phyloP scores from a whole-genome alignment of 2,113 vertebrate genomes.

The Oenanthe melanoleuca region DNA sequence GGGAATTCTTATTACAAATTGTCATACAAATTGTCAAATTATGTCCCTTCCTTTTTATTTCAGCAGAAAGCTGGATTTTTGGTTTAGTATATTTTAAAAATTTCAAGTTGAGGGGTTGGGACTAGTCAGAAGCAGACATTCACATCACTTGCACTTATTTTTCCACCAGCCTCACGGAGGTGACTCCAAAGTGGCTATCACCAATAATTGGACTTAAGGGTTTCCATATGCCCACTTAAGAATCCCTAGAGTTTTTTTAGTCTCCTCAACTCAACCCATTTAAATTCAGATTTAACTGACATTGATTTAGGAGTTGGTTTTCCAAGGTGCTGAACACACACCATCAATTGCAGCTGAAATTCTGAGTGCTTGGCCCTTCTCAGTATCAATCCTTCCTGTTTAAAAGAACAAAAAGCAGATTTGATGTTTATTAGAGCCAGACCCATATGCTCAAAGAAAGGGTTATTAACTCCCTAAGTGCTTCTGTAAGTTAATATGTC shows the following conservation, averaged over 20 bases:
- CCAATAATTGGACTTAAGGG: background rate
- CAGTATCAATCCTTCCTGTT: background rate
- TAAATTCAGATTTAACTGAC: slow-evolving; percentile 1
- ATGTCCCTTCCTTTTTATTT: background rate
- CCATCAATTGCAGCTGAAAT: background rate
- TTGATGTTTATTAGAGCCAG: slow-evolving; percentile 54
- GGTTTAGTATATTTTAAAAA: background rate
- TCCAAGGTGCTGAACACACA: background rate
- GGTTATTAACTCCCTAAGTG: slow-evolving; percentile 24
- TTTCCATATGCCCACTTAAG: slow-evolving; percentile 10
- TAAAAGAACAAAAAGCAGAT: slow-evolving; percentile 28
- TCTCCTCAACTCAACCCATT: background rate
- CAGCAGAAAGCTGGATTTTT: background rate
- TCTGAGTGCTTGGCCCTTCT: background rate
- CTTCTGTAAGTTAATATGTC: slow-evolving; percentile 25
- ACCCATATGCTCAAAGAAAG: background rate
- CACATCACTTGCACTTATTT: background rate
- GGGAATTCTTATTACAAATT: background rate
- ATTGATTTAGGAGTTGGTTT: slow-evolving; percentile 11
- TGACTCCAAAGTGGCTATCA: background rate
- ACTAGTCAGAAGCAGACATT: background rate
- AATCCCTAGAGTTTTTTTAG: background rate
- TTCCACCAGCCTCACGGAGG: background rate
- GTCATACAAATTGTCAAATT: background rate
- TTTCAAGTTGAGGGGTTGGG: background rate